Percentiles rank a stretch among this genome's conserved stretches.
phyloP scores from a whole-genome alignment of 2,888 invertebrate genomes.

The Aspidiotus destructor region DNA sequence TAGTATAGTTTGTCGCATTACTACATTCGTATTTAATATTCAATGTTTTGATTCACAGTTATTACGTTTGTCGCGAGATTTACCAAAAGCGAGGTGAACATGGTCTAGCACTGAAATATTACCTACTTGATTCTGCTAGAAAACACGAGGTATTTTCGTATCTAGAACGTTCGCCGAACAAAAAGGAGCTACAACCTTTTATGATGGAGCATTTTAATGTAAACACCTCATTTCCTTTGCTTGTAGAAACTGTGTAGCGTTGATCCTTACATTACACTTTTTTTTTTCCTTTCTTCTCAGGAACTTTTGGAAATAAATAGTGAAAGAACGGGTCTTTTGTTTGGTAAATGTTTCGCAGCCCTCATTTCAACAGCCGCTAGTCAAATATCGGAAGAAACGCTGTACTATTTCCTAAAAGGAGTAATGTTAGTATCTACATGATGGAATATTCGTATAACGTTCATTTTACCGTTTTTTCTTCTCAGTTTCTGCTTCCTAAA shows the following conservation, averaged over 20 bases:
- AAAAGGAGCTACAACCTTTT: constrained; percentile 35
- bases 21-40: too few relatives aligned
- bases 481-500: too few relatives aligned
- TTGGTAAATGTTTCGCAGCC: constrained; percentile 50
- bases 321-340: constrained; percentile 53
- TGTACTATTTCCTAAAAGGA: constrained; percentile 47
- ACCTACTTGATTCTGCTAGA: constrained; percentile 53
- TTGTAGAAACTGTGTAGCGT: too few relatives aligned
- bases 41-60: constrained; percentile 43
- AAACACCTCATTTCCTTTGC: neutral
- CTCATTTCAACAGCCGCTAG: constrained; percentile 44
- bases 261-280: neutral
- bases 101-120: constrained; percentile 57
- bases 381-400: constrained; percentile 42
- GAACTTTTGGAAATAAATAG: constrained; percentile 52
- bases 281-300: constrained; percentile 37
- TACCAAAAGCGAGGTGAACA: constrained; percentile 54
- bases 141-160: constrained; percentile 54
- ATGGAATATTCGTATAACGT: too few relatives aligned
- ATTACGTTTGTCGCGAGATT: constrained; percentile 59
- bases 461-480: too few relatives aligned
- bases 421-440: constrained; percentile 44
- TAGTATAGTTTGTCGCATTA: too few relatives aligned
- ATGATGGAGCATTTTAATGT: constrained; percentile 36
- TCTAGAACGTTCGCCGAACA: constrained; percentile 40